Evolutionary conservation across 2,888 invertebrate genomes (phyloP).

Genomic region (Fragum whitleyi): DNA sequence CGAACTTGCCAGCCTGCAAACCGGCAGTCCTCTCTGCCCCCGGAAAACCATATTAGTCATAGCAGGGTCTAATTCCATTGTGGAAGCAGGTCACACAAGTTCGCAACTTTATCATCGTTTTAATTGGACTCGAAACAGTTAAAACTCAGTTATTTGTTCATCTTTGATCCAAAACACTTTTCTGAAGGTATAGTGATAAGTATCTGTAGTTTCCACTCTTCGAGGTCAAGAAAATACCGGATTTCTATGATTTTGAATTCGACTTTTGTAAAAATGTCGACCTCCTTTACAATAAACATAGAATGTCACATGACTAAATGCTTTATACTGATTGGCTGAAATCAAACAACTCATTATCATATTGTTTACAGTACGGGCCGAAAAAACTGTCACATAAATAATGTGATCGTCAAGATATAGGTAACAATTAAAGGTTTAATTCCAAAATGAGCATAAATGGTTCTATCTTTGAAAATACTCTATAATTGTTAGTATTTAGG

Average conservation of each 20-base stretch:
- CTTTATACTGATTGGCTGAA: no score
- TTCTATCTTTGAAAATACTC: neutral
- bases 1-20: neutral
- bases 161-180: neutral
- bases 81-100: no score
- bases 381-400: neutral
- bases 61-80: neutral
- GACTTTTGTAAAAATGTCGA: neutral
- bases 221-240: neutral
- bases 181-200: neutral
- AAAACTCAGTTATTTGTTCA: no score
- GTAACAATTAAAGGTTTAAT: neutral
- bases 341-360: neutral
- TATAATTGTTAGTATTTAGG: no score
- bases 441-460: neutral
- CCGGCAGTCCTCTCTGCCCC: neutral
- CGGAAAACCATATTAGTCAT: neutral
- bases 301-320: neutral
- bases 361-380: neutral
- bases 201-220: neutral
- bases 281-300: neutral
- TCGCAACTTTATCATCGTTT: no score
- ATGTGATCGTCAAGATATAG: no score
- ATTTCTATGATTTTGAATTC: neutral
- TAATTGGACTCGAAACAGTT: no score